phyloP scores from a whole-genome alignment of 2,113 vertebrate species.

The Acrocephalus kingi region DNA sequence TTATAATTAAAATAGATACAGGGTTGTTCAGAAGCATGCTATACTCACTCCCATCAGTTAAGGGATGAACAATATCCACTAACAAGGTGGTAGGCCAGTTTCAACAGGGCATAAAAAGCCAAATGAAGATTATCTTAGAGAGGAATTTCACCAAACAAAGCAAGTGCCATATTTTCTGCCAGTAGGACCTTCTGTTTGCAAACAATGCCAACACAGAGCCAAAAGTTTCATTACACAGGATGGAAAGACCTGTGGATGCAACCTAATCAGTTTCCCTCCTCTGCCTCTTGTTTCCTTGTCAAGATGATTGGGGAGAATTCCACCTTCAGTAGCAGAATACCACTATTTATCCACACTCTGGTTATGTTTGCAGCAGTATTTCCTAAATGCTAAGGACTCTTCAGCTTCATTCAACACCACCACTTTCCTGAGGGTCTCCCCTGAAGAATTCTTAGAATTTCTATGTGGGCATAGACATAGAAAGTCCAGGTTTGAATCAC shows the following conservation, averaged over 20 bases:
- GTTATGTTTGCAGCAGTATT: background rate
- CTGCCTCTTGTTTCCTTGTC: background rate
- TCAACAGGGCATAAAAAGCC: slow-evolving; percentile 30
- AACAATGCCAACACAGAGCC: background rate
- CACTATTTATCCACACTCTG: background rate
- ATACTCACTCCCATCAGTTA: slow-evolving; percentile 27
- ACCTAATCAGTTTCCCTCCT: background rate
- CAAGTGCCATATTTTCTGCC: slow-evolving; percentile 20
- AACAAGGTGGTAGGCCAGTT: background rate
- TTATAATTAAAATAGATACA: slow-evolving; percentile 42
- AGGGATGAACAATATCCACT: background rate
- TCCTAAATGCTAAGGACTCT: background rate
- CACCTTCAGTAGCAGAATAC: background rate
- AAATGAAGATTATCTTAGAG: slow-evolving; percentile 26
- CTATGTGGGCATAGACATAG: background rate
- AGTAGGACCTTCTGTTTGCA: slow-evolving; percentile 45
- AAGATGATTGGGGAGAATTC: background rate
- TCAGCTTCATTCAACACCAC: background rate
- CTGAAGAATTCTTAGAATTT: background rate
- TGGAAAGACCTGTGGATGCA: background rate
- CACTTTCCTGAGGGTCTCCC: background rate
- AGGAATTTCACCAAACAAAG: slow-evolving; percentile 20
- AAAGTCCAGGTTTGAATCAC: background rate
- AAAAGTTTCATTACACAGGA: background rate
- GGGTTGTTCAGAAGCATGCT: background rate